Conservation (phyloP, 2,113 vertebrate genomes). For the Eclectus roratus region DNA sequence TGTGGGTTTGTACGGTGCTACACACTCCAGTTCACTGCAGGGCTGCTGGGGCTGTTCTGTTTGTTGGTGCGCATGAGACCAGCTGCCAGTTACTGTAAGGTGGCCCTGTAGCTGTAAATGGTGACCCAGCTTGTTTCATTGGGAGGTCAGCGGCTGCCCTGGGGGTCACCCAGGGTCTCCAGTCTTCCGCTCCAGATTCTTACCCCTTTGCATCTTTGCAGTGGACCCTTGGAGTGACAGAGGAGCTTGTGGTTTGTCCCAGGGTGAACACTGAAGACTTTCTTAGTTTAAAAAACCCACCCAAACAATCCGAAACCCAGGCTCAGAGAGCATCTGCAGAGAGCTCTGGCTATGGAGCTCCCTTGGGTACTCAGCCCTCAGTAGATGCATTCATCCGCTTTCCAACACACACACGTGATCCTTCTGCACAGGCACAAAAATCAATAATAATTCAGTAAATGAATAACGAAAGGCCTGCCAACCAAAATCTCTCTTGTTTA, state of each 20-base stretch:
- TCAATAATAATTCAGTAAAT: slow-evolving; percentile 42
- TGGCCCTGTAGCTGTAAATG: not conserved
- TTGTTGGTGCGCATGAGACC: not conserved
- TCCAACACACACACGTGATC: not conserved
- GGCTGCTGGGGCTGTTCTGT: not conserved
- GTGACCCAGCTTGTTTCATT: not conserved
- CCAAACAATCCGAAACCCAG: not conserved
- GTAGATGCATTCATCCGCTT: not conserved
- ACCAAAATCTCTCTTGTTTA: not conserved
- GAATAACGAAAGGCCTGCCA: slow-evolving; percentile 13
- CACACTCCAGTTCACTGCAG: not conserved
- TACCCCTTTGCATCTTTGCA: not conserved
- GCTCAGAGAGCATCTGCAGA: not conserved
- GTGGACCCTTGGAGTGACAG: not conserved
- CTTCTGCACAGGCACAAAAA: not conserved
- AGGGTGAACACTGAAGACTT: not conserved
- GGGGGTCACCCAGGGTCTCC: not conserved
- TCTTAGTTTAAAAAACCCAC: not conserved
- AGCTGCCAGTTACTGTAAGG: fast-evolving
- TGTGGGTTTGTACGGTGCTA: not conserved
- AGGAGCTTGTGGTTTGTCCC: not conserved
- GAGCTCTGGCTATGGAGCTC: not conserved
- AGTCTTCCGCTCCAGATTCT: fast-evolving
- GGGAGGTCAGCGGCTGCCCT: not conserved
- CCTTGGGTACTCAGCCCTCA: not conserved